Conservation (phyloP, 2,797 vertebrate species). For the Enteromius unitaeniatus region DNA sequence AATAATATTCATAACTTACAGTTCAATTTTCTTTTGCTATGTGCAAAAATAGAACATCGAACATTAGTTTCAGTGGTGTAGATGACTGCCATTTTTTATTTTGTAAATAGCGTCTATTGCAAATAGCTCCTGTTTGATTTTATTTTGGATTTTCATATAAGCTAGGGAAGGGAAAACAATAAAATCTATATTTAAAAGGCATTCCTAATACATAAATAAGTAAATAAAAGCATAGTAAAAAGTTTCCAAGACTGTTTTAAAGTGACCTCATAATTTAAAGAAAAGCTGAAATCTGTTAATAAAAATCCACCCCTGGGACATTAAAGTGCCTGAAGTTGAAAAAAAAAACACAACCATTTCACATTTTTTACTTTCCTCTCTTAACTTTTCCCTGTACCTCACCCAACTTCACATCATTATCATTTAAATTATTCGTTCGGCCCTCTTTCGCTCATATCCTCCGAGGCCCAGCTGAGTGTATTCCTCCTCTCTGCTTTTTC, state of each 20-base stretch:
- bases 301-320: constrained; percentile 10
- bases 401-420: constrained; percentile 22
- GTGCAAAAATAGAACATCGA: too few species aligned
- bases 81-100: too few species aligned
- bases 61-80: too few species aligned
- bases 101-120: too few species aligned
- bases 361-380: background rate
- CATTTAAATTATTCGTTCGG: constrained; percentile 13
- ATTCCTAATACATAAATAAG: background rate
- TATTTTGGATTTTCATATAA: background rate
- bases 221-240: background rate
- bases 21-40: too few species aligned
- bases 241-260: background rate
- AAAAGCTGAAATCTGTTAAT: constrained; percentile 1
- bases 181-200: background rate
- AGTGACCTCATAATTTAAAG: background rate
- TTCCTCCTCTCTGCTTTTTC: background rate
- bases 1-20: too few species aligned
- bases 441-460: constrained; percentile 14
- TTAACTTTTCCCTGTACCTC: constrained; percentile 27
- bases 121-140: background rate
- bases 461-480: background rate
- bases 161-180: background rate
- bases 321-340: constrained; percentile 8
- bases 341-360: background rate